Base-by-base conservation (phyloP, 2,113 vertebrate genomes). In the Misgurnus anguillicaudatus region DNA sequence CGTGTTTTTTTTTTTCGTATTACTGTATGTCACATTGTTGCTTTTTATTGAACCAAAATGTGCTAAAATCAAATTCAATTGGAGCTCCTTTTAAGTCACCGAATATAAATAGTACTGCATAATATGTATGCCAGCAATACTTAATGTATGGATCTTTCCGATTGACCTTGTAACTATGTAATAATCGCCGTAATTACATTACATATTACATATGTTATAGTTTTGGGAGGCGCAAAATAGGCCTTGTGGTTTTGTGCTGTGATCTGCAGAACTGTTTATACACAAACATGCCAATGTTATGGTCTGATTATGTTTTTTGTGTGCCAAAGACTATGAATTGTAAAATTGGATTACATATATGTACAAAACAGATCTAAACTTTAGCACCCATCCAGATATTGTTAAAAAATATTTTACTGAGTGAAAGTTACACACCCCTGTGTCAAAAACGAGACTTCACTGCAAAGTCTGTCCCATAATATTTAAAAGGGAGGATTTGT, bases 401-500 rank as follows among this genome's bases (percentile, higher is more conserved):
- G 13, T 4, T 13, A 55, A 36, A 31, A 64, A 10, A 13, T 19
- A 77, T 11, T 41, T 63, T n/a, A 16, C 42, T n/a, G 11, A 19
- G 53, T 9, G 11, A 47, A 10, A 47, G 9, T 47, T 2, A 47
- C 48, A 31, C 24, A 31, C 24, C 24, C 24, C 24, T 31, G 24
- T 31, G 24, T 31, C 24, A 31, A 31, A 31, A 31, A 31, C 24
- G 24, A 31, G 24, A 31, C 24, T 31, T 31, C 24, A 31, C 24
- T 31, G 24, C 24, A 31, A 31, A 85, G 69, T 64, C 47, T 24
- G 51, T 85, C 80, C 19, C 74, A 48, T n/a, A 48, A 31, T 47
- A 60, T 60, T 68, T 41, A 83, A 66, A 77, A 60, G 77, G 73
- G 84, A 86, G 83, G 48, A 84, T 80, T 86, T 88, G 85, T 89